Percentiles rank a stretch among this genome's conserved stretches.
Conservation (phyloP, 2,888 invertebrate species). For the Eucera pruinosa region DNA sequence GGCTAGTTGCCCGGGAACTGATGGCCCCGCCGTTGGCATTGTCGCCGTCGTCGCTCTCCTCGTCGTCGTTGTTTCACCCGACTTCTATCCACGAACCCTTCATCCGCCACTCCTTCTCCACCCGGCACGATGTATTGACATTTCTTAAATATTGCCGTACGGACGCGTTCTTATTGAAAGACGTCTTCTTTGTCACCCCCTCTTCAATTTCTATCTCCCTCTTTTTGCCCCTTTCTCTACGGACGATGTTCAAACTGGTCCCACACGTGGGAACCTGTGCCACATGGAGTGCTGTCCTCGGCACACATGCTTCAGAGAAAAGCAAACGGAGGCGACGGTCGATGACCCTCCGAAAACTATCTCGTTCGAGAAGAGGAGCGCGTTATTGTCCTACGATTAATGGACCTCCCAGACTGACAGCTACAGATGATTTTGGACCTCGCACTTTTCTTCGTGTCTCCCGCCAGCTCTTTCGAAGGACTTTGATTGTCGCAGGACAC, state of each 20-base stretch:
- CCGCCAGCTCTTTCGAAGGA: not conserved
- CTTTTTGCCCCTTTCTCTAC: not conserved
- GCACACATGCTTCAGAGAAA: slow-evolving; percentile 66
- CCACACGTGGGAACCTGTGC: slow-evolving; percentile 70
- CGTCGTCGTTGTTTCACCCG: slow-evolving; percentile 73
- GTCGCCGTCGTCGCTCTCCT: slow-evolving; percentile 57
- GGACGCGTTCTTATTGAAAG: slow-evolving; percentile 71
- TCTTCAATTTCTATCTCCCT: not conserved
- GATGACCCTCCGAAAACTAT: slow-evolving; percentile 76
- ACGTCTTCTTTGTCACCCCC: slow-evolving; percentile 18
- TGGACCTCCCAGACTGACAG: slow-evolving; percentile 40
- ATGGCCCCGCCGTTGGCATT: slow-evolving; percentile 73
- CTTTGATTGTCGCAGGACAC: not conserved
- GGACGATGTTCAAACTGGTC: slow-evolving; percentile 21
- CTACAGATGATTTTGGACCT: slow-evolving; percentile 5
- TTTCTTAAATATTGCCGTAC: slow-evolving; percentile 81
- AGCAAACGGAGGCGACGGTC: slow-evolving; percentile 73
- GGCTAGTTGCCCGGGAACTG: slow-evolving; percentile 74
- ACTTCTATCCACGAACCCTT: slow-evolving; percentile 69
- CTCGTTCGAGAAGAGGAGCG: slow-evolving; percentile 55
- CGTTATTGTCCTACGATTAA: slow-evolving; percentile 68
- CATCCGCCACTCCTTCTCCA: slow-evolving; percentile 46
- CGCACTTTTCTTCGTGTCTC: slow-evolving; percentile 18
- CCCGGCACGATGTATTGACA: slow-evolving; percentile 78
- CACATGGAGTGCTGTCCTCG: slow-evolving; percentile 66